Evolutionary conservation across 2,797 vertebrate genomes (phyloP), one percentile per base, ranked within the genome.

Genomic region (Pempheris klunzingeri): DNA sequence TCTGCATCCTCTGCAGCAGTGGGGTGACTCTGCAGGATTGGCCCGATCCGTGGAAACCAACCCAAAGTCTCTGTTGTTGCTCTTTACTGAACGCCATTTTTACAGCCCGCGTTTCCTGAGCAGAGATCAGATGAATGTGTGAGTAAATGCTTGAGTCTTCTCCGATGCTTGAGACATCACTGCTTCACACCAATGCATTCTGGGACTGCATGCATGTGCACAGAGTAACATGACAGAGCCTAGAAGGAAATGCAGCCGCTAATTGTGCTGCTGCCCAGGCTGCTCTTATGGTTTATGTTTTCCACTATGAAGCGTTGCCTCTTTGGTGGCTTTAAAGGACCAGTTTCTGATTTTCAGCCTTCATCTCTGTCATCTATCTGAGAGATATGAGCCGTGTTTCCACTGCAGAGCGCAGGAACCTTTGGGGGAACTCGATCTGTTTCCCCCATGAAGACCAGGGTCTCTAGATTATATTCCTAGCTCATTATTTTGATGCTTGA

Each of bases 1-100:
- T 76, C 65, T 84, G 79, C 77, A 54, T 80, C 34, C 13, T 10
- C 77, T 83, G 87, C 88, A 74, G 88, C 80, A 77, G 46, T 12
- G 44, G 53, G 20, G 76, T 89, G 84, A 90, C 82, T 88, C 77
- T 81, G 87, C 88, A 91, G 74, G 65, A 82, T 67, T 47, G 54
- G 47, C 10, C 60, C 24, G 55, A 71, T 76, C 41, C 78, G 62
- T 30, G n/a, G 14, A 11, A 11, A 3, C 26, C 12, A 77, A 49
- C 20, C 18, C 28, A 18, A 63, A 62, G 59, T 65, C 71, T 65
- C 50, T 9, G 28, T 43, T 65, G 52, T 20, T 44, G 38, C 44
- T 46, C 38, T 44, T 6, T 28, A 13, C 3, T 60, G 4, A 41
- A n/a, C 2, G 2, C 36, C 49, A 17, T 47, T 44, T 66, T 15